Evolutionary conservation across 2,797 vertebrate species (phyloP).

Genomic region (Oceanodroma leucorhoa): DNA sequence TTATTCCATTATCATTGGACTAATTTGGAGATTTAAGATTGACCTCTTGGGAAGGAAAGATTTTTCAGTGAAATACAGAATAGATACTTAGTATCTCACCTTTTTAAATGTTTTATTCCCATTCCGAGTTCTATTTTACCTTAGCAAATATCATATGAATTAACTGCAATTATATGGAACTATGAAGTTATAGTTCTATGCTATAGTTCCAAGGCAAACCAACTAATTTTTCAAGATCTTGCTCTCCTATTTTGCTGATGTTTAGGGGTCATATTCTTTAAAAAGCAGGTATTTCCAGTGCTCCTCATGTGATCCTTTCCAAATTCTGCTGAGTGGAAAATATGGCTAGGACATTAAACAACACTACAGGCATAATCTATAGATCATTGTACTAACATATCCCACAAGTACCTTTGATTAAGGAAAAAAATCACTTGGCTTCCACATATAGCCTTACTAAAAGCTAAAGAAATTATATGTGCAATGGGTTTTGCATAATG

Average conservation of each 20-base stretch:
- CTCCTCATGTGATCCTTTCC: not conserved
- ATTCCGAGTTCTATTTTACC: slow-evolving; percentile 8
- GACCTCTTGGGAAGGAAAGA: not conserved
- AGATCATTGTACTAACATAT: not conserved
- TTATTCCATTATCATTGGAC: not conserved
- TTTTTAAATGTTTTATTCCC: not conserved
- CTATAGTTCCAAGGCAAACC: not conserved
- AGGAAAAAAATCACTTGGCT: not conserved
- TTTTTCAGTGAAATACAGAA: not conserved
- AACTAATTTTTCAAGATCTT: not conserved
- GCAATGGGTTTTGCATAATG: not conserved
- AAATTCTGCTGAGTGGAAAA: not conserved
- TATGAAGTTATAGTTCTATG: not conserved
- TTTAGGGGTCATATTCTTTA: not conserved
- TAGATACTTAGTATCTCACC: not conserved
- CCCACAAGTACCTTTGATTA: not conserved
- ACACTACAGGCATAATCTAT: not conserved
- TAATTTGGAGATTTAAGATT: slow-evolving; percentile 46
- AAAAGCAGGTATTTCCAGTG: not conserved
- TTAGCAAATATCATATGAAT: not conserved
- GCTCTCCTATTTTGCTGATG: not conserved
- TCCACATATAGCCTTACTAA: not conserved
- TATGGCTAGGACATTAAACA: not conserved
- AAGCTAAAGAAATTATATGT: not conserved
- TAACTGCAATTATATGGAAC: not conserved